Evolutionary conservation across 2,888 invertebrate species (phyloP), one percentile per base, ranked within the genome.

Genomic region (Pomacea canaliculata): DNA sequence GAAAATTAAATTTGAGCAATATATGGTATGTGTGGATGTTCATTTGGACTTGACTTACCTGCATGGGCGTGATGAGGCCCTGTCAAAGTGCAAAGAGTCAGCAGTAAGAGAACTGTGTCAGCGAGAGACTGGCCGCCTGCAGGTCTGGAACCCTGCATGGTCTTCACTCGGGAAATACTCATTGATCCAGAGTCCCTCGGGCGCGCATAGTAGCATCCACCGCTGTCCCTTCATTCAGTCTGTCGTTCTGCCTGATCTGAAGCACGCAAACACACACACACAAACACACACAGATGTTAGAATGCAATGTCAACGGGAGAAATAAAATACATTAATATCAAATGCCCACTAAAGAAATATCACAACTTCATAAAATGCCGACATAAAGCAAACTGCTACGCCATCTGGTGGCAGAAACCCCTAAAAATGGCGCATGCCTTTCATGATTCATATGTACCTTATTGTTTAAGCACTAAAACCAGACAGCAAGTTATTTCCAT

Each of bases 211-310:
- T 37, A 37, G 23, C 13, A 12, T 27, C 51, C 12, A 56, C 48
- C 48, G 12, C 68, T 19, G 48, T 13, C 37, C 68, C 27, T 37
- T 68, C 68, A 68, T 68, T 68, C 68, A 68, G 68, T 19, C 27
- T 46, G 27, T 8, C 37, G 68, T n/a, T 23, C 19, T 19, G n/a
- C 19, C 10, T 12, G 23, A 68, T 37, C 68, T 68, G 68, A 10
- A 4, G 48, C 23, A 23, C 23, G 23, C 19, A 68, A 27, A 46
- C n/a, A 68, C n/a, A 37, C 37, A 37, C 37, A 37, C 37, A 37
- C 2, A 12, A 5, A 19, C n/a, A 56, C 16, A 12, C 23, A 27
- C 23, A 63, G 12, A 37, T 5, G 12, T 63, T 10, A 27, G 10
- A 27, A 63, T 3, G 19, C 10, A 10, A 63, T 19, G 16, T 63